phyloP scores from a whole-genome alignment of 1,140 invertebrate genomes.

The Drosophila micromelanica region DNA sequence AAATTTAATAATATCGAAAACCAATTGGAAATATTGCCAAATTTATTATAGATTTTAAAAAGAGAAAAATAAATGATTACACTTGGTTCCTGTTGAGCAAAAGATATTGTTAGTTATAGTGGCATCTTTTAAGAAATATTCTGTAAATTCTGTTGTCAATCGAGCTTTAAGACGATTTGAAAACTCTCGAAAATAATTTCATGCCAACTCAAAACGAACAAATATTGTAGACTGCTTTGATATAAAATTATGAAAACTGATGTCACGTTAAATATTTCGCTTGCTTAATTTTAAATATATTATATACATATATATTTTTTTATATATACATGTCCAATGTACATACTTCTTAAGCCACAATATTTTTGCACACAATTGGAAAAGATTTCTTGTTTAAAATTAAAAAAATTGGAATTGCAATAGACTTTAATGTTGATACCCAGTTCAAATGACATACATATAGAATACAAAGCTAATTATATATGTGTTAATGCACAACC shows the following conservation, averaged over 20 bases:
- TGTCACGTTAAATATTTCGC: slow-evolving; percentile 40
- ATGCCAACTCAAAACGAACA: slow-evolving; percentile 34
- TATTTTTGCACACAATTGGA: slow-evolving; percentile 37
- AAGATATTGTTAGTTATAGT: slow-evolving; percentile 54
- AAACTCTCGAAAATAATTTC: slow-evolving; percentile 8
- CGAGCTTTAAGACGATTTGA: background rate
- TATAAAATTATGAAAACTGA: slow-evolving; percentile 24
- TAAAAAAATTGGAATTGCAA: slow-evolving; percentile 38
- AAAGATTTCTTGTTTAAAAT: slow-evolving; percentile 23
- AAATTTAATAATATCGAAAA: slow-evolving; percentile 39
- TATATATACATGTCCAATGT: slow-evolving; percentile 54
- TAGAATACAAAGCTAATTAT: slow-evolving; percentile 22
- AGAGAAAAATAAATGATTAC: slow-evolving; percentile 48
- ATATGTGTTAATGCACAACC: slow-evolving; percentile 13
- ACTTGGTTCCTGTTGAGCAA: slow-evolving; percentile 72
- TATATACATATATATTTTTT: slow-evolving; percentile 40
- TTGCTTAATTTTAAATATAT: slow-evolving; percentile 38
- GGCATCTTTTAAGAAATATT: slow-evolving; percentile 4
- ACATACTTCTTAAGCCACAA: slow-evolving; percentile 43
- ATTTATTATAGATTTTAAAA: slow-evolving; percentile 66
- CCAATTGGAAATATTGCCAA: slow-evolving; percentile 55
- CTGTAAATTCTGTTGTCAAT: background rate
- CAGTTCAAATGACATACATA: slow-evolving; percentile 22
- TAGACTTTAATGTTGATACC: slow-evolving; percentile 22
- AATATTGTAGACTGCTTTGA: slow-evolving; percentile 66